Evolutionary conservation across 2,888 invertebrate genomes (phyloP), one percentile per base, ranked within the genome.

Genomic region (Piscicola geometra): DNA sequence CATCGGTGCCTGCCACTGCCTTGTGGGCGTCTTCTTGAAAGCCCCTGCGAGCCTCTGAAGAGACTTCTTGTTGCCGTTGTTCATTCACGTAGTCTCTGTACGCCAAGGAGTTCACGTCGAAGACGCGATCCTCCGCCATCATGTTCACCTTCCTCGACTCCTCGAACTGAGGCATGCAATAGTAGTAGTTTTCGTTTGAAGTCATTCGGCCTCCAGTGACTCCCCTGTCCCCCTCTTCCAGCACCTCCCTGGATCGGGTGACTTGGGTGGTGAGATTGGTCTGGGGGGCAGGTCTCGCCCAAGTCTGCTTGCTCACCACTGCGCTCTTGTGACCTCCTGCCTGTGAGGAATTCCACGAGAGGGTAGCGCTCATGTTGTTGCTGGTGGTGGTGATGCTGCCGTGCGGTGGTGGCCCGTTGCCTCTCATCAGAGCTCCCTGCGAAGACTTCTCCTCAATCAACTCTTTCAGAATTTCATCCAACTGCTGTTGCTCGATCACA

Each of bases 391-490:
- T 80, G 56, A 80, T 70, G 60, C 70, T 72, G 9, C 80, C 80
- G 12, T 76, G 66, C n/a, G 33, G 12, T 5, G 77, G 75, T n/a
- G 76, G 52, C 1, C 56, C 47, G 1, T 15, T 9, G 28, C 50
- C 71, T 15, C 68, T 35, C 25, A 56, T 30, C n/a, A 56, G 36
- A 28, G 47, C 64, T 25, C 67, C 36, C 41, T 33, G 47, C 12
- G 67, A 47, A 9, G 68, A 15, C 12, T 1, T 21, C 64, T 84
- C 83, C 47, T 82, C 82, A 66, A 85, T 81, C 76, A 85, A 79
- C 79, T 85, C 84, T 77, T 82, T 83, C 36, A 85, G 79, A 74
- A 85, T 82, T 68, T 83, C 83, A 79, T 85, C 85, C 41, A 85
- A 78, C 78, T 85, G 83, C 25, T 75, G 72, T 71, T 79, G 78